Evolutionary conservation across 2,888 invertebrate genomes (phyloP), one percentile per base, ranked within the genome.

Genomic region (Tyria jacobaeae): DNA sequence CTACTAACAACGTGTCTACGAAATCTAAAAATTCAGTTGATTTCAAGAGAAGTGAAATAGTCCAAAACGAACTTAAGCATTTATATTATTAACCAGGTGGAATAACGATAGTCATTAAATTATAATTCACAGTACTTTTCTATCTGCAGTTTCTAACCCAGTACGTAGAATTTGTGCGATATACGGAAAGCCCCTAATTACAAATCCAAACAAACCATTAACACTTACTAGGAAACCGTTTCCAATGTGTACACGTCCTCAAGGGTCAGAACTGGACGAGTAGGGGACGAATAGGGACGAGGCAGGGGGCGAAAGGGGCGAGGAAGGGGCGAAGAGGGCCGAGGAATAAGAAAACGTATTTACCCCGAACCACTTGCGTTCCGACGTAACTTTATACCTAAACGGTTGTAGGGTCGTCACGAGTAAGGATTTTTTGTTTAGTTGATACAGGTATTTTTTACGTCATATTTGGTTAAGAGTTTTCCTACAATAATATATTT

Each of bases 271-370:
- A 17, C 59, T 64, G 63, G 59, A 51, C 63, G 56, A 58, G 31
- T 44, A n/a, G 35, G 62, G 68, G 60, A 47, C 17, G 62, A 60
- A 31, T 25, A 44, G 54, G 61, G 67, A 69, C 62, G 60, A 47
- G 62, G 60, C 64, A 58, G 52, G 66, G 54, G 68, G 59, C 57
- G 60, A 48, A 21, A 39, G 55, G 70, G 60, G 37, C 37, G 24
- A 57, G 41, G 56, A 34, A 27, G 34, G 49, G 50, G 31, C 50
- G 68, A 71, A 63, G 73, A 60, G 73, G 77, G 71, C 64, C 66
- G 70, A 74, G 82, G 84, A 84, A 86, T 89, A 87, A 89, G 88
- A 86, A 88, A 89, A 83, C 87, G 87, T 89, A 88, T 90, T 89
- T 88, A 83, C 88, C 80, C 78, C 76, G 83, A 79, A 84, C 86